Evolutionary conservation across 2,113 vertebrate genomes (phyloP).

Genomic region (Pelvicachromis taeniatus): DNA sequence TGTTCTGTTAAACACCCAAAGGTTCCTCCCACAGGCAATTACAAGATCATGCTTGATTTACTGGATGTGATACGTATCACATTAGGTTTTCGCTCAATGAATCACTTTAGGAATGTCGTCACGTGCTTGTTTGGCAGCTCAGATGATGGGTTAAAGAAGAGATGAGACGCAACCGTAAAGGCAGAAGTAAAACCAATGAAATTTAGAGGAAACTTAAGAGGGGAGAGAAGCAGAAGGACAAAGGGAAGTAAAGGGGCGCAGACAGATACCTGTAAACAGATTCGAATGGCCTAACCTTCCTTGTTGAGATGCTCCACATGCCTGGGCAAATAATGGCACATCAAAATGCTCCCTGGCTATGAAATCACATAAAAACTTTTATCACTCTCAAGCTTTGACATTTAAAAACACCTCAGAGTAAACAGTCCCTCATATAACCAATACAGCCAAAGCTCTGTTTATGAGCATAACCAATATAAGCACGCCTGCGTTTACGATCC

Average conservation of each 20-base stretch:
- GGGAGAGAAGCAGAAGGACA: neutral
- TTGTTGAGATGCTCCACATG: constrained; percentile 13
- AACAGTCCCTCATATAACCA: neutral
- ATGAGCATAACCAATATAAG: neutral
- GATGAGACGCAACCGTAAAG: fast-evolving
- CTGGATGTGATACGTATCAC: neutral
- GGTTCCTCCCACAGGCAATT: neutral
- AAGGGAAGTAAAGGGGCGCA: neutral
- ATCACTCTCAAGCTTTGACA: constrained; percentile 14
- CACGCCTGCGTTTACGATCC: constrained; percentile 15
- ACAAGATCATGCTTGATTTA: neutral
- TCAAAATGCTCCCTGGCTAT: neutral
- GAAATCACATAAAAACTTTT: constrained; percentile 25
- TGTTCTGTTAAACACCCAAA: neutral
- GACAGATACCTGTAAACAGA: neutral
- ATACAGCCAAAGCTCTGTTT: neutral
- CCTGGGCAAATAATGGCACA: neutral
- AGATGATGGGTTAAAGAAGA: neutral
- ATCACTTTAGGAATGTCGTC: neutral
- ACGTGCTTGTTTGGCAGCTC: neutral
- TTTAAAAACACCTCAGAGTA: constrained; percentile 18
- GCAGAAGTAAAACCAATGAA: neutral
- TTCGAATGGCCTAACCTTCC: neutral
- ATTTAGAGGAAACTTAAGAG: neutral
- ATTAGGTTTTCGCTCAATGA: fast-evolving